A percentile compares a stretch with the other conserved stretches of the same genome.
Evolutionary conservation across 2,888 invertebrate genomes (phyloP).

Genomic region (Stenotaenia linearis): DNA sequence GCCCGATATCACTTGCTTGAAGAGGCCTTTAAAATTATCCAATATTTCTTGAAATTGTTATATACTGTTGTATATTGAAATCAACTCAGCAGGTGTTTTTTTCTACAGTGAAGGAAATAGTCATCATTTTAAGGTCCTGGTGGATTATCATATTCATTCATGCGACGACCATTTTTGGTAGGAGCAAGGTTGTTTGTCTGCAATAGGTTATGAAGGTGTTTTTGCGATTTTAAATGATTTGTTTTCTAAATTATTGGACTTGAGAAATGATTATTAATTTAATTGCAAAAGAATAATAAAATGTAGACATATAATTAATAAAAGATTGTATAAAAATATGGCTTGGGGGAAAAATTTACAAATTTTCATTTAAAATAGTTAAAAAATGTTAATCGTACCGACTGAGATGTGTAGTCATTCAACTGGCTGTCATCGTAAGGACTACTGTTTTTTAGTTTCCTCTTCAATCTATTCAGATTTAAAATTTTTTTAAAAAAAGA

Average conservation of each 20-base stretch:
- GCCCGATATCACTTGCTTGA: neutral
- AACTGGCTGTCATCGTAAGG: neutral
- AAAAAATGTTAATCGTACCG: neutral
- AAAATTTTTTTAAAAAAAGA: too few species aligned
- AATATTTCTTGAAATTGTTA: neutral
- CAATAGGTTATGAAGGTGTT: neutral
- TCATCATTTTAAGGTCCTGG: neutral
- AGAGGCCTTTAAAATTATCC: neutral
- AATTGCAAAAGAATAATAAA: too few species aligned
- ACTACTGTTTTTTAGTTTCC: neutral
- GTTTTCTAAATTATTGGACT: too few species aligned
- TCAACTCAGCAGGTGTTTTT: neutral
- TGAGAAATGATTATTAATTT: too few species aligned
- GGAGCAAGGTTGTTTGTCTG: neutral
- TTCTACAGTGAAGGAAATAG: neutral
- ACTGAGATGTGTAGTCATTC: neutral
- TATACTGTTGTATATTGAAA: neutral
- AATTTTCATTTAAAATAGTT: too few species aligned
- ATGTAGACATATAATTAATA: too few species aligned
- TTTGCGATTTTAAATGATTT: neutral
- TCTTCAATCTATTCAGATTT: neutral
- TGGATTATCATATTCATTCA: neutral
- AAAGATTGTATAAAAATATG: too few species aligned
- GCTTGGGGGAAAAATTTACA: too few species aligned
- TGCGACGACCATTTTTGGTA: neutral